Conservation (phyloP, 1,140 invertebrate species). For the Plutomurus gul region DNA sequence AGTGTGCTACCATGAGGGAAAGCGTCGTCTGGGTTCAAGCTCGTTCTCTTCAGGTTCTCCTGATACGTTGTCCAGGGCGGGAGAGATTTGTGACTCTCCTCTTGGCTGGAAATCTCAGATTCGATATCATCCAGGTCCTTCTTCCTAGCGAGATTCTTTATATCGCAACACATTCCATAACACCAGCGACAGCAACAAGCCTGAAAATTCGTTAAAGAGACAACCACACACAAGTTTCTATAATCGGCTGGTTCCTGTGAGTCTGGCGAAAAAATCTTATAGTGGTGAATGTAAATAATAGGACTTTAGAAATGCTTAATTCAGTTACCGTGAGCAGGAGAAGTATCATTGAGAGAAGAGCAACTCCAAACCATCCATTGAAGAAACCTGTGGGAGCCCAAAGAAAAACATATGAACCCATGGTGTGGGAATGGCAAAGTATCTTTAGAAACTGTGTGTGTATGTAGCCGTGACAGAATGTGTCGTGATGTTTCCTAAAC, state of each 20-base stretch:
- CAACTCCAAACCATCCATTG: not conserved
- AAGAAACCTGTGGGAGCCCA: not conserved
- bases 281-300: too few relatives aligned
- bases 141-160: not conserved
- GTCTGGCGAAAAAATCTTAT: too few relatives aligned
- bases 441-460: not conserved
- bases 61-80: not conserved
- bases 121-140: not conserved
- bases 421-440: too few relatives aligned
- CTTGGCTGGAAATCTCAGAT: not conserved
- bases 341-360: not conserved
- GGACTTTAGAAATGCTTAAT: not conserved
- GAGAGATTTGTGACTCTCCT: not conserved
- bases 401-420: not conserved
- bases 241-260: too few relatives aligned
- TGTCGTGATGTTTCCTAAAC: too few relatives aligned
- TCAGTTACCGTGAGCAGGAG: not conserved
- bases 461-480: not conserved
- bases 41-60: not conserved
- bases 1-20: slow-evolving; percentile 1
- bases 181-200: not conserved
- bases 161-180: not conserved
- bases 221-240: too few relatives aligned
- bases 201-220: too few relatives aligned
- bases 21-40: not conserved